Evolutionary conservation across 2,797 vertebrate species (phyloP), one percentile per base, ranked within the genome.

Genomic region (Mycteria americana): DNA sequence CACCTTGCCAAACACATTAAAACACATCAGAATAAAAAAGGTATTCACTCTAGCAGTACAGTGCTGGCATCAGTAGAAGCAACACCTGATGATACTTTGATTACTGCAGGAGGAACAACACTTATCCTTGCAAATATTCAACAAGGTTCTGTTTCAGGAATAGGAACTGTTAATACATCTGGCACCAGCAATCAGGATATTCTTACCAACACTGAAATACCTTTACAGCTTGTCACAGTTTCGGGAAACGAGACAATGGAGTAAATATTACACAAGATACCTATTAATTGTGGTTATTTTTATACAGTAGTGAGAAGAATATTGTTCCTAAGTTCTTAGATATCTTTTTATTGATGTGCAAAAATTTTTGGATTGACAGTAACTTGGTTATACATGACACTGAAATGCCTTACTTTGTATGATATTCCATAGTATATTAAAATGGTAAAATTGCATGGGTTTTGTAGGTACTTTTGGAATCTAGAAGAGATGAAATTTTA

Each of bases 351-450:
- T 98, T 98, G 98, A 98, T 98, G 98, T 98, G 98, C 98, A 99
- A 99, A 98, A 98, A 98, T 98, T 98, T 98, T 98, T 98, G 98
- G 98, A 98, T 98, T 98, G 98, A 98, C 97, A 98, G 98, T 98
- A 98, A 99, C 98, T 98, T 99, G 99, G 98, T 99, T 99, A 99
- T 99, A 99, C 98, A 99, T 98, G 98, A 99, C 99, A 99, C 99
- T 99, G 99, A 99, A 99, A 99, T 99, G 99, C 99, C 99, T 99
- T 99, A 99, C 99, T 99, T 99, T 99, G 99, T 99, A 99, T 99
- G 98, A 99, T 99, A 99, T 98, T 99, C 98, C 99, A 99, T 98
- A 98, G 98, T 98, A 98, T 98, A 98, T 98, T 98, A 98, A 98
- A 98, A 99, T 99, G 99, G 99, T 99, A 99, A 99, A 99, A 99